Evolutionary conservation across 1,140 invertebrate species (phyloP).

Genomic region (Psilanteris sp.): DNA sequence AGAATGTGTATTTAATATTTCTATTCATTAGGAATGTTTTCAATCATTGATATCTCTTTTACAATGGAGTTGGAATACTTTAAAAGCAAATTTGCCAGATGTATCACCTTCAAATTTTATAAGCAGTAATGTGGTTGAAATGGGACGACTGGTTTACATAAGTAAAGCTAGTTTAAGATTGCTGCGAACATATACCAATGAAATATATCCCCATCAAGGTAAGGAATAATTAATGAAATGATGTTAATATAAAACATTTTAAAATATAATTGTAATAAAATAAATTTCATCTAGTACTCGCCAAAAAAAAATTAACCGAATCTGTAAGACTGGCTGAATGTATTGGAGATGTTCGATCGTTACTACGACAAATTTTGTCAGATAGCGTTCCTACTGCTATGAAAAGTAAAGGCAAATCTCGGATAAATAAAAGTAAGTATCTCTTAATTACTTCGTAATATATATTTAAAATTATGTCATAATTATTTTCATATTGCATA

Average conservation of each 20-base stretch:
- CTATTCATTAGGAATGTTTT: constrained; percentile 85
- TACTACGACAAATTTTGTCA: constrained; percentile 91
- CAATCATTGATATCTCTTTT: constrained; percentile 89
- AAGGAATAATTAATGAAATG: constrained; percentile 1
- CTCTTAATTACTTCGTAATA: too few relatives aligned
- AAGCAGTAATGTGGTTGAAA: constrained; percentile 82
- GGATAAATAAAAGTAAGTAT: constrained; percentile 67
- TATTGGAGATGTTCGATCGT: constrained; percentile 90
- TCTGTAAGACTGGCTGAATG: constrained; percentile 90
- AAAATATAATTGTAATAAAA: too few relatives aligned
- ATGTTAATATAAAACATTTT: too few relatives aligned
- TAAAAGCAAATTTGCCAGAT: constrained; percentile 84
- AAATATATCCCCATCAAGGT: constrained; percentile 91
- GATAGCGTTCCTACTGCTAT: constrained; percentile 83
- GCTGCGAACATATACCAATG: constrained; percentile 90
- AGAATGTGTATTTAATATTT: background rate
- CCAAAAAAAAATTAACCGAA: constrained; percentile 84
- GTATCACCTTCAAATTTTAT: constrained; percentile 74
- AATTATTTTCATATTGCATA: too few relatives aligned
- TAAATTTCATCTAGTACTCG: constrained; percentile 44
- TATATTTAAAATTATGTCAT: too few relatives aligned
- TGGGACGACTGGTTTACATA: constrained; percentile 93
- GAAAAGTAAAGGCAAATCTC: constrained; percentile 73
- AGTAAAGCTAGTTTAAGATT: constrained; percentile 90
- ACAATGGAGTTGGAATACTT: constrained; percentile 90